phyloP scores from a whole-genome alignment of 2,113 vertebrate species.

The Danionella cerebrum region DNA sequence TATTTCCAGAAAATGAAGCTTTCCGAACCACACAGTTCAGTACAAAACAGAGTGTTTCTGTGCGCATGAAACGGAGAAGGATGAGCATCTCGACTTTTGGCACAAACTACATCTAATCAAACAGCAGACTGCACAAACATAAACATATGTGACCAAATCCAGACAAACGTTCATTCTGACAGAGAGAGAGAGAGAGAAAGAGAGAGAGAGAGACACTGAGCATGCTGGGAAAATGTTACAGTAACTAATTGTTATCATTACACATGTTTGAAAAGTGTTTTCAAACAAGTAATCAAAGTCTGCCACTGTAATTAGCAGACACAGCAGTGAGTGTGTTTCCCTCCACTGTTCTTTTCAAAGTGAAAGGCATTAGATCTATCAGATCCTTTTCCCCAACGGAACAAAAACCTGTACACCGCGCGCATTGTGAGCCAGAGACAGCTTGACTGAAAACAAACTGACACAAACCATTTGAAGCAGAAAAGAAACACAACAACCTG shows the following conservation, averaged over 20 bases:
- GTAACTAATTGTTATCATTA: slow-evolving; percentile 70
- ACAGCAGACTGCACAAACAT: slow-evolving; percentile 1
- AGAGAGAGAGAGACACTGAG: not conserved
- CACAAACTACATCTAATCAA: not conserved
- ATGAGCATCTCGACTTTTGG: not conserved
- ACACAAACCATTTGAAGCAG: slow-evolving; percentile 69
- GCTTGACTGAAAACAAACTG: slow-evolving; percentile 71
- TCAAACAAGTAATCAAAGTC: slow-evolving; percentile 74
- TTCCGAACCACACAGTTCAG: no score
- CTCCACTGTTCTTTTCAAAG: slow-evolving; percentile 20
- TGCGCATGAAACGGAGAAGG: no score
- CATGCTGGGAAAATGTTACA: slow-evolving; percentile 44
- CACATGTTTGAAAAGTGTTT: slow-evolving; percentile 68
- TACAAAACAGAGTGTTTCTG: no score
- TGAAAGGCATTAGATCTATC: slow-evolving; percentile 44
- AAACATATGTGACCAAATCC: slow-evolving; percentile 14
- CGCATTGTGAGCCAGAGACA: slow-evolving; percentile 58
- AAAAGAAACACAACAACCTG: slow-evolving; percentile 67
- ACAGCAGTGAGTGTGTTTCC: slow-evolving; percentile 45
- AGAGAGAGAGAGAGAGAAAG: slow-evolving; percentile 3
- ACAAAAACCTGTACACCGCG: slow-evolving; percentile 33
- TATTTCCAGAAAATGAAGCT: not conserved
- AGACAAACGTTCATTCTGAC: slow-evolving; percentile 24
- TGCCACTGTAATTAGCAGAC: slow-evolving; percentile 65
- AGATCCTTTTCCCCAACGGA: slow-evolving; percentile 40